Evolutionary conservation across 2,888 invertebrate genomes (phyloP).

Genomic region (Dendrolimus houi): DNA sequence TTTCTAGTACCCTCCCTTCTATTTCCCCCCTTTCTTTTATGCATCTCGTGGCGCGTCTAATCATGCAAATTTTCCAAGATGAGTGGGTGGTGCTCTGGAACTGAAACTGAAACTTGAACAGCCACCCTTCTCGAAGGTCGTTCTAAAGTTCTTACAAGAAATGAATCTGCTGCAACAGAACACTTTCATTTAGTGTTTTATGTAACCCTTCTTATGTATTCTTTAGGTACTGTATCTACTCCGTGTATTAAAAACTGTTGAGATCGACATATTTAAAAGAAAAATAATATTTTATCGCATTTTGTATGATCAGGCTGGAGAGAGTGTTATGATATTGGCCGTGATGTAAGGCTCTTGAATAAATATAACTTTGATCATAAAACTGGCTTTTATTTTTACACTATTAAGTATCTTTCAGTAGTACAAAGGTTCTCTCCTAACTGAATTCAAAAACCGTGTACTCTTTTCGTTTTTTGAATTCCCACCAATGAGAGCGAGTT

Average conservation of each 20-base stretch:
- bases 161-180: constrained; percentile 59
- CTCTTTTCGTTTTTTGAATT: no score
- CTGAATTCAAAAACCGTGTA: no score
- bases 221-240: constrained; percentile 14
- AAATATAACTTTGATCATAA: no score
- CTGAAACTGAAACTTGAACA: constrained; percentile 62
- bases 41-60: constrained; percentile 53
- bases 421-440: no score
- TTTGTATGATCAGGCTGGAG: no score
- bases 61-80: constrained; percentile 66
- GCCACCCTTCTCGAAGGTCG: constrained; percentile 64
- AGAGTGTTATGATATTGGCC: no score
- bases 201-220: neutral
- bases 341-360: no score
- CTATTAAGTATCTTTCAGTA: no score
- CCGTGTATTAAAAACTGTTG: constrained; percentile 4
- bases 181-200: constrained; percentile 57
- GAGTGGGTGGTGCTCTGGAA: constrained; percentile 49
- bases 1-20: constrained; percentile 21
- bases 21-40: constrained; percentile 32
- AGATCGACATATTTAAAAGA: constrained; percentile 1
- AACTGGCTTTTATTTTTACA: no score
- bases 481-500: no score
- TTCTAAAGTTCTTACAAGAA: constrained; percentile 64
- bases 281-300: no score